Percentiles rank a stretch among this genome's conserved stretches.
phyloP scores from a whole-genome alignment of 2,888 invertebrate genomes.

The Athalia rosae region DNA sequence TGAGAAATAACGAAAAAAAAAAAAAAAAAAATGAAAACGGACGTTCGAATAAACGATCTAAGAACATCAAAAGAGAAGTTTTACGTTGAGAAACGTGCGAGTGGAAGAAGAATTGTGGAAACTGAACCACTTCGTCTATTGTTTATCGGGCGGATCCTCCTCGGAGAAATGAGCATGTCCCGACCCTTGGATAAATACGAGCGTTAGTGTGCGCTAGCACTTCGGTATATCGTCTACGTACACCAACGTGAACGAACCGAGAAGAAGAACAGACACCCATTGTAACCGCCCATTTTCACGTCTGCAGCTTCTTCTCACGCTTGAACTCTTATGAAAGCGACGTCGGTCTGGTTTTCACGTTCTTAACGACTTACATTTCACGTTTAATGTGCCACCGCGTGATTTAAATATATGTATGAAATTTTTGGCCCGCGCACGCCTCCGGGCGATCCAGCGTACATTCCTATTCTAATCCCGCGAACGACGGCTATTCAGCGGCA shows the following conservation, averaged over 20 bases:
- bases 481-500: too few relatives aligned
- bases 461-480: too few relatives aligned
- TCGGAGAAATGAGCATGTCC: constrained; percentile 31
- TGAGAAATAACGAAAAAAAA: not conserved
- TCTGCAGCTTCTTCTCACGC: constrained; percentile 49
- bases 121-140: constrained; percentile 42
- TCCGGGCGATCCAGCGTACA: not conserved
- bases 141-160: constrained; percentile 35
- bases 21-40: constrained; percentile 19
- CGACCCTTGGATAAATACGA: constrained; percentile 27
- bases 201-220: constrained; percentile 23
- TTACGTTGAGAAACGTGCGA: constrained; percentile 31
- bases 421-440: not conserved
- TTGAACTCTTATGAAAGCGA: constrained; percentile 48
- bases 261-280: constrained; percentile 41
- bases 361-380: constrained; percentile 30
- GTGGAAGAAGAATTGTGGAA: constrained; percentile 34
- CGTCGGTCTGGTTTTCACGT: constrained; percentile 44
- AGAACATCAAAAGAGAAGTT: constrained; percentile 25
- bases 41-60: constrained; percentile 23
- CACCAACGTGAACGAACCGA: not conserved
- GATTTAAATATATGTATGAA: constrained; percentile 3
- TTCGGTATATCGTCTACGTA: constrained; percentile 8
- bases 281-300: constrained; percentile 36
- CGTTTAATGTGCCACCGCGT: constrained; percentile 19